Conservation (phyloP, 2,888 invertebrate genomes). For the Conchocele bisecta region DNA sequence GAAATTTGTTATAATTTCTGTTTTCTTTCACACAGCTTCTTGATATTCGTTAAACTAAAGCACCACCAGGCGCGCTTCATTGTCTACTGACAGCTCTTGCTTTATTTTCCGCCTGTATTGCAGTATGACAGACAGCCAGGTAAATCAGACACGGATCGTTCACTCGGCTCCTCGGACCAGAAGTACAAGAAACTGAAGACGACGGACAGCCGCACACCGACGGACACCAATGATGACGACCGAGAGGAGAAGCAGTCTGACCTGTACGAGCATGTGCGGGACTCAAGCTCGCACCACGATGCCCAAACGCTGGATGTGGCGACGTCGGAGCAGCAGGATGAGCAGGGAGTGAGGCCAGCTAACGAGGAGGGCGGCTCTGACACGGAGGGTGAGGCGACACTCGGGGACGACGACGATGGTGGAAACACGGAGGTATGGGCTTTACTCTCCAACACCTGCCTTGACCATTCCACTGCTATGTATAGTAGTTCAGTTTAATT, state of each 20-base stretch:
- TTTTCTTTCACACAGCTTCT: no score
- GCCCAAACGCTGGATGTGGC: conserved; percentile 86
- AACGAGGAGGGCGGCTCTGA: conserved; percentile 86
- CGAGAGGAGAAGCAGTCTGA: conserved; percentile 83
- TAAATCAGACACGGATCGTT: conserved; percentile 72
- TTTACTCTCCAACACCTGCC: background rate
- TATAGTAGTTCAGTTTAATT: no score
- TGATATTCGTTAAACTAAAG: no score
- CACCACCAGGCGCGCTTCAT: no score
- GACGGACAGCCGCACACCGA: conserved; percentile 63
- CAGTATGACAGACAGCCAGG: conserved; percentile 74
- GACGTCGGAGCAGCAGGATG: conserved; percentile 89
- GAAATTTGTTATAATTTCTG: no score
- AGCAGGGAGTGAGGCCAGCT: conserved; percentile 86
- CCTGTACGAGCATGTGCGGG: conserved; percentile 92
- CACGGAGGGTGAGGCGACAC: conserved; percentile 84
- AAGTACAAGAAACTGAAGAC: conserved; percentile 78
- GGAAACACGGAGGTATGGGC: conserved; percentile 26
- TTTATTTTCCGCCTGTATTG: no score
- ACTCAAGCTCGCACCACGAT: conserved; percentile 87
- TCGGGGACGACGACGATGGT: conserved; percentile 79
- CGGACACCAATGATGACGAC: background rate
- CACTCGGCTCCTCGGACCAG: conserved; percentile 78
- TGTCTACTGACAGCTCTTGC: no score
- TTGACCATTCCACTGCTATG: no score